phyloP scores from a whole-genome alignment of 2,797 vertebrate species.

The Acanthiza pusilla region DNA sequence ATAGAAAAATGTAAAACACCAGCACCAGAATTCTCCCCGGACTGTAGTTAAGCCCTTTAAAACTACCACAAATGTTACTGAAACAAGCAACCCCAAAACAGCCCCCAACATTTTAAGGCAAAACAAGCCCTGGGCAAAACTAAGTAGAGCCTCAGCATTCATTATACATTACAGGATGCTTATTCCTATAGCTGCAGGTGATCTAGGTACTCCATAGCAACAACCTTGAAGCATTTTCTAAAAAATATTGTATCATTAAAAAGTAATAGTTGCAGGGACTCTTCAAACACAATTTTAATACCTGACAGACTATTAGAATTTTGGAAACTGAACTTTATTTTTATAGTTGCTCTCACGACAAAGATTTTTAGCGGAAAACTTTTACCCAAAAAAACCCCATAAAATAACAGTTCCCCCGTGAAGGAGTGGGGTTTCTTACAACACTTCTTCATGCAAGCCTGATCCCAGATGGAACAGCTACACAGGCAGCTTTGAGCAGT shows the following conservation, averaged over 20 bases:
- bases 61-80: not conserved
- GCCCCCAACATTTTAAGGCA: not conserved
- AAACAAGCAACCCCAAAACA: conserved; percentile 13
- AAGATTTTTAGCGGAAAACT: not conserved
- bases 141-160: conserved; percentile 4
- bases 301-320: not conserved
- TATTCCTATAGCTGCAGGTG: conserved; percentile 37
- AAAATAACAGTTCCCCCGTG: not conserved
- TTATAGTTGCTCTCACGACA: not conserved
- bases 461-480: not conserved
- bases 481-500: not conserved
- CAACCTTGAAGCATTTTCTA: not conserved
- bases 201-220: not conserved
- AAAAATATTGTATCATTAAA: conserved; percentile 1
- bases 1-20: not conserved
- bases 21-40: not conserved
- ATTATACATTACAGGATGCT: conserved; percentile 25
- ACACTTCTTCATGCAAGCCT: not conserved
- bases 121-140: conserved; percentile 34
- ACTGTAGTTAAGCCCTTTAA: not conserved
- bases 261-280: not conserved
- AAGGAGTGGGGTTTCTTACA: not conserved
- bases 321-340: not conserved
- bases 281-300: conserved; percentile 2
- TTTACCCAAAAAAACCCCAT: not conserved